phyloP scores from a whole-genome alignment of 2,888 invertebrate genomes.

The Drosophila setosimentum region DNA sequence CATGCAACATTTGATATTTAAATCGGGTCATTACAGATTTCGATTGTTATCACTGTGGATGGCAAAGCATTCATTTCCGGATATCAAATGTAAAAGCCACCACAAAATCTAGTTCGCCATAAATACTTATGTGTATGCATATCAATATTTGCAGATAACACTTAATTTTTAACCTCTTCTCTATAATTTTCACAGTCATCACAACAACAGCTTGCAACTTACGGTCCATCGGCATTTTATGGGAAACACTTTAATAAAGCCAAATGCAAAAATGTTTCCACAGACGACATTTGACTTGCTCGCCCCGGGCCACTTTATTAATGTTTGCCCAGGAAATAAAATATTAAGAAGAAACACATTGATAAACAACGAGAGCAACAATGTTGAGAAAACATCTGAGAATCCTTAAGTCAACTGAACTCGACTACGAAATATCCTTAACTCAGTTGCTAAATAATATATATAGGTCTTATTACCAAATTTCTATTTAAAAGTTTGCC shows the following conservation, averaged over 20 bases:
- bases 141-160: conserved; percentile 25
- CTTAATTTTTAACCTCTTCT: conserved; percentile 16
- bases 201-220: conserved; percentile 17
- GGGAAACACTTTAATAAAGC: conserved; percentile 50
- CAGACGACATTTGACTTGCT: conserved; percentile 44
- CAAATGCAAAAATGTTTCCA: conserved; percentile 63
- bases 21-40: not conserved
- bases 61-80: not conserved
- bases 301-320: conserved; percentile 57
- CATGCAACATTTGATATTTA: not conserved
- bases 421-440: not conserved
- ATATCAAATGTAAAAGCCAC: not conserved
- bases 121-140: not conserved
- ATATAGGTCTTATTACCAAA: not conserved
- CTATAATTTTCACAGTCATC: conserved; percentile 33
- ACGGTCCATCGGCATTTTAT: conserved; percentile 13
- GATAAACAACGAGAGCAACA: not conserved
- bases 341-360: conserved; percentile 21
- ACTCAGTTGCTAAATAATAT: not conserved
- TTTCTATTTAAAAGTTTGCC: not conserved
- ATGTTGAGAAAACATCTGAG: not conserved
- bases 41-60: not conserved
- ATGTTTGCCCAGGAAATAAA: conserved; percentile 51
- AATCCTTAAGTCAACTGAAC: not conserved
- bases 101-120: not conserved